Evolutionary conservation across 2,797 vertebrate species (phyloP), one percentile per base, ranked within the genome.

Genomic region (Anguilla marmorata): DNA sequence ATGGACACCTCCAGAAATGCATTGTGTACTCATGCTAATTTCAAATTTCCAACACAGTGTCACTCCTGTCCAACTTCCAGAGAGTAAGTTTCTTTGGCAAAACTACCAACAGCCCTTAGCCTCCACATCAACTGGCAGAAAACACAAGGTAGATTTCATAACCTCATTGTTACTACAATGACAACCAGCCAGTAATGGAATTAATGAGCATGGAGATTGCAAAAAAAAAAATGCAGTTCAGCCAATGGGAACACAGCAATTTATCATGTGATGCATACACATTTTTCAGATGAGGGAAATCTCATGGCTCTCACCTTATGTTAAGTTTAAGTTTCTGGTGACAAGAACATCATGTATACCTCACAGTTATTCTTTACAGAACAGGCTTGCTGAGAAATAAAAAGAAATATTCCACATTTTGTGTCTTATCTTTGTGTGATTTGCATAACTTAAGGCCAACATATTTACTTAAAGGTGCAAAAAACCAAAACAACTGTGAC

Each of bases 71-170:
- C 50, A 52, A 9, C 16, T 11, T 45, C 19, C 24, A 33, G 30
- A 86, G 33, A 86, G 85, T 41, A 74, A 52, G 45, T 9, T 86
- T 86, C 52, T 5, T 54, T 86, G 85, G 85, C 85, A 86, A 86
- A 76, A 76, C 45, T 54, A 86, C 12, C 52, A 14, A 54, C 66
- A 76, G 85, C 66, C 41, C n/a, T 52, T 76, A 69, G 85, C 85
- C 4, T 27, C 16, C 24, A 12, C 63, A 16, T 63, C 14, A 50
- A 30, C n/a, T 86, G 85, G 85, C 45, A 56, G 24, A 11, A 14
- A 54, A 54, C 33, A 24, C 85, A 45, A 86, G 27, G n/a, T 50
- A 86, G 37, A 72, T 66, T 86, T 86, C 58, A 50, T 63, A 86
- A 69, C 6, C 45, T 83, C 21, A 2, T 52, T 52, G 11, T 52